phyloP scores from a whole-genome alignment of 2,113 vertebrate genomes.

The Chaetodon trifascialis region DNA sequence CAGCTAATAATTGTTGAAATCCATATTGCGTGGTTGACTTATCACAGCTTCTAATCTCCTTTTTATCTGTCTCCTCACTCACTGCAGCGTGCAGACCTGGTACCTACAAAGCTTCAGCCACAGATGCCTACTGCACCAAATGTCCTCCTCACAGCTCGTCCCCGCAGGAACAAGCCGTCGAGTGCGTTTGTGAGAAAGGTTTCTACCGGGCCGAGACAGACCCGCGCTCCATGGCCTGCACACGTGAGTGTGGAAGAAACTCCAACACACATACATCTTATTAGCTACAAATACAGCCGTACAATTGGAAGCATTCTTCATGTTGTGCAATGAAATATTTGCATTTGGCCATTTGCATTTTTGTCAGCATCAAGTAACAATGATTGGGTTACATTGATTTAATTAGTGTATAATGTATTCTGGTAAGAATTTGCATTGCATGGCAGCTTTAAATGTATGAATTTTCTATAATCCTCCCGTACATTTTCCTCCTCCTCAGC shows the following conservation, averaged over 20 bases:
- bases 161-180: slow-evolving; percentile 81
- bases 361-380: not conserved
- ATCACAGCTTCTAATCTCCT: not conserved
- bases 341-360: slow-evolving; percentile 4
- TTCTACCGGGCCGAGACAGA: slow-evolving; percentile 85
- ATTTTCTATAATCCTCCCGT: slow-evolving; percentile 6
- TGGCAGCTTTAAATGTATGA: slow-evolving; percentile 20
- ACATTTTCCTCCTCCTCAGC: slow-evolving; percentile 4
- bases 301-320: slow-evolving; percentile 11
- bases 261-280: slow-evolving; percentile 2
- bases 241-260: slow-evolving; percentile 80
- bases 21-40: not conserved
- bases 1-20: slow-evolving; percentile 1
- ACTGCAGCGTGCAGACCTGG: slow-evolving; percentile 85
- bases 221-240: slow-evolving; percentile 86
- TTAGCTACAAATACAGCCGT: not conserved
- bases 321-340: slow-evolving; percentile 23
- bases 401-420: slow-evolving; percentile 31
- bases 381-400: slow-evolving; percentile 32
- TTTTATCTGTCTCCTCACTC: slow-evolving; percentile 33
- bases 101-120: slow-evolving; percentile 86
- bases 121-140: slow-evolving; percentile 86
- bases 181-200: slow-evolving; percentile 86
- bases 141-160: slow-evolving; percentile 88
- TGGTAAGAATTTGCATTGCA: slow-evolving; percentile 11